A percentile compares a stretch with the other conserved stretches of the same genome.
Conservation (phyloP, 2,797 vertebrate species). For the Enteromius thamalakanensis region DNA sequence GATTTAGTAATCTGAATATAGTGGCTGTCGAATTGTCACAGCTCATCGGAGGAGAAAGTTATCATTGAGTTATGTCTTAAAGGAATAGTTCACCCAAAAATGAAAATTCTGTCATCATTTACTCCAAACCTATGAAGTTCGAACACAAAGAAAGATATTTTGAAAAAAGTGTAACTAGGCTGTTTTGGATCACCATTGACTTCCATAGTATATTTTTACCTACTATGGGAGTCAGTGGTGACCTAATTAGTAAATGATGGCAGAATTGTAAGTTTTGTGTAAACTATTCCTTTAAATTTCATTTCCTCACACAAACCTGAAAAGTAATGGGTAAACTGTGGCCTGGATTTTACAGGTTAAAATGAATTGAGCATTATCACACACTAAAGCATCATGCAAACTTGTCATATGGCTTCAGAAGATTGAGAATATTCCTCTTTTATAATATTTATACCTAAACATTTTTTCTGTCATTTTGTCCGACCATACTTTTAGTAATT, state of each 20-base stretch:
- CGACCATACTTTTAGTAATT: background rate
- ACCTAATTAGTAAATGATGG: no score
- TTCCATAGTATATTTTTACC: no score
- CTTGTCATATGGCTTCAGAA: background rate
- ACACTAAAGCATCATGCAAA: background rate
- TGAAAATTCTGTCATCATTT: no score
- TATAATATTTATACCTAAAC: background rate
- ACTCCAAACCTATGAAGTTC: no score
- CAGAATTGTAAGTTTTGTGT: no score
- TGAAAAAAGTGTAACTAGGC: no score
- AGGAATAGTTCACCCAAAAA: no score
- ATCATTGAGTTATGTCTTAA: background rate
- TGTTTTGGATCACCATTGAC: no score
- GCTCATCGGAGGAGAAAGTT: background rate
- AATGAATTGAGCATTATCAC: background rate
- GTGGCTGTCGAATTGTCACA: background rate
- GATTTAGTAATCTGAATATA: background rate
- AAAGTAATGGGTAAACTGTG: background rate
- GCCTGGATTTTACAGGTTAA: constrained; percentile 1
- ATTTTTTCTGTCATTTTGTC: background rate
- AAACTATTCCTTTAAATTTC: background rate
- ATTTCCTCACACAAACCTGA: constrained; percentile 5
- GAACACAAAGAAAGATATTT: no score
- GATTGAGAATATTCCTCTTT: background rate
- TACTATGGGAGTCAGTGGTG: no score